phyloP scores from a whole-genome alignment of 2,888 invertebrate genomes.

The Drosophila atroscutellata region DNA sequence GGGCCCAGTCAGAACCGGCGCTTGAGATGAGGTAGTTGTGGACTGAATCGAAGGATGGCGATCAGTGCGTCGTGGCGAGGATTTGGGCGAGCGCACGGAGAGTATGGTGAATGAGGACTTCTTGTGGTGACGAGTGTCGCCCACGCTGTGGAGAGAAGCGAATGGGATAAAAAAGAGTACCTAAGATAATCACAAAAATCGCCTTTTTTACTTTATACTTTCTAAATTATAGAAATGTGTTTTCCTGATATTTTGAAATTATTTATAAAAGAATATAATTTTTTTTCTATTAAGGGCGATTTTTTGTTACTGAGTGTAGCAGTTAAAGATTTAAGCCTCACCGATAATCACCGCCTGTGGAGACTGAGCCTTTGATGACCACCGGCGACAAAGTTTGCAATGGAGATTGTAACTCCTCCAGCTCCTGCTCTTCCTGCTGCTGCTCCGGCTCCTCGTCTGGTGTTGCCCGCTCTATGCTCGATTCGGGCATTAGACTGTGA shows the following conservation, averaged over 20 bases:
- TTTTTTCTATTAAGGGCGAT: not conserved
- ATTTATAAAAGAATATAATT: too few species aligned
- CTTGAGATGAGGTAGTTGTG: slow-evolving; percentile 66
- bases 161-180: not conserved
- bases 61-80: slow-evolving; percentile 82
- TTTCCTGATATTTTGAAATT: too few species aligned
- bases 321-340: slow-evolving; percentile 33
- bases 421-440: slow-evolving; percentile 4
- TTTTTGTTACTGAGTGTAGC: not conserved
- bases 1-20: slow-evolving; percentile 33
- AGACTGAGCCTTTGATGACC: slow-evolving; percentile 82
- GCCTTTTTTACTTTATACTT: not conserved
- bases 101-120: slow-evolving; percentile 90
- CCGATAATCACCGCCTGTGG: slow-evolving; percentile 84
- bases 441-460: not conserved
- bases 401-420: slow-evolving; percentile 7
- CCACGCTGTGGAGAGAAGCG: slow-evolving; percentile 68
- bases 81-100: slow-evolving; percentile 86
- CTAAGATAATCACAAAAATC: not conserved
- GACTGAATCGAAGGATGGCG: slow-evolving; percentile 69
- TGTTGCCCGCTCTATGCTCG: slow-evolving; percentile 28
- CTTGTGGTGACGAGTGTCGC: slow-evolving; percentile 86
- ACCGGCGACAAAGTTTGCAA: slow-evolving; percentile 74
- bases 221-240: not conserved
- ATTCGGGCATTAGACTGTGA: slow-evolving; percentile 25